phyloP scores from a whole-genome alignment of 2,113 vertebrate genomes.

The Periophthalmus modestus region DNA sequence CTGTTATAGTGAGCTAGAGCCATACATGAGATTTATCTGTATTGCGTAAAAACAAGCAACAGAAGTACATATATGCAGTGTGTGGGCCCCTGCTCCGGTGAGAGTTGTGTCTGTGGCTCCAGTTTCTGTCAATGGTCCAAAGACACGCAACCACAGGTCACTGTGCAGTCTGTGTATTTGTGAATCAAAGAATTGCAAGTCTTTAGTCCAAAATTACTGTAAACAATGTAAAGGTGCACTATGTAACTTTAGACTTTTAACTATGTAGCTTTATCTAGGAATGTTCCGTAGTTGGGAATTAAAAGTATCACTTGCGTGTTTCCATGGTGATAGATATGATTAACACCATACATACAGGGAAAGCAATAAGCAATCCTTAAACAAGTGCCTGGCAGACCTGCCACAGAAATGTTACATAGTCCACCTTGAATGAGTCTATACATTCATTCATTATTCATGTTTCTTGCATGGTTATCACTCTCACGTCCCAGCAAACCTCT shows the following conservation, averaged over 20 bases:
- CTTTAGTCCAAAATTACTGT: background rate
- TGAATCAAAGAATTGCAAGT: background rate
- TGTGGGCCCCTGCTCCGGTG: background rate
- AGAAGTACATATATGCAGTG: background rate
- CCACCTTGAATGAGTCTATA: no score
- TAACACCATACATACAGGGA: no score
- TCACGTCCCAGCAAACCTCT: no score
- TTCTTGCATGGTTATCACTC: background rate
- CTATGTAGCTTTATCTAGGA: background rate
- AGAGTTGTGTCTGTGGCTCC: background rate
- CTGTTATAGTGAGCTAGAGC: background rate
- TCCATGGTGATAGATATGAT: no score
- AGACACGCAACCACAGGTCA: slow-evolving; percentile 10
- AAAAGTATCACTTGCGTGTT: no score
- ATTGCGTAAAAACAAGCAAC: background rate
- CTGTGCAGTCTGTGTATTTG: background rate
- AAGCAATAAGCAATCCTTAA: no score
- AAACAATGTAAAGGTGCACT: background rate
- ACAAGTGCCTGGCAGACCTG: no score
- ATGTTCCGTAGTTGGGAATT: background rate
- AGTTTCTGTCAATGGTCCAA: background rate
- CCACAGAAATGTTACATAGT: no score
- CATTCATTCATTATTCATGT: background rate
- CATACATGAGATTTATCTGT: background rate
- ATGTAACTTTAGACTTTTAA: no score